Evolutionary conservation across 2,113 vertebrate genomes (phyloP).

Genomic region (Notiomystis cincta): DNA sequence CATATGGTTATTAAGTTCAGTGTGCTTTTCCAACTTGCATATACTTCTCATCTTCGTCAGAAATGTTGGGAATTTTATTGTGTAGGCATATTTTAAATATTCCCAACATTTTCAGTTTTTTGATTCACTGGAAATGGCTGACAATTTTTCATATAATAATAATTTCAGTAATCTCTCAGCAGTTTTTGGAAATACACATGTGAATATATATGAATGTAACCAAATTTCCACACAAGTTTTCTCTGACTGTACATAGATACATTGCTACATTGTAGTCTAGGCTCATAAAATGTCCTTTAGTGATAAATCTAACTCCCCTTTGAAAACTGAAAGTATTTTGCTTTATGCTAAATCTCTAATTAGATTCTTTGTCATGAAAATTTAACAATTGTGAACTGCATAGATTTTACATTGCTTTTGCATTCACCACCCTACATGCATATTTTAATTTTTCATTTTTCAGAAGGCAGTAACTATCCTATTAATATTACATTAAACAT

Average conservation of each 20-base stretch:
- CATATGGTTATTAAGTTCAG: background rate
- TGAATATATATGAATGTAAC: background rate
- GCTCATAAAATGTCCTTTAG: background rate
- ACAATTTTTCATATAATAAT: background rate
- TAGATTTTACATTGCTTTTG: background rate
- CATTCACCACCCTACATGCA: background rate
- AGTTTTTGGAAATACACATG: background rate
- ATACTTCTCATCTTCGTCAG: background rate
- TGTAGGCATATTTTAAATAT: background rate
- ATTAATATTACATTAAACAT: conserved; percentile 52
- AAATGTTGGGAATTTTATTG: background rate
- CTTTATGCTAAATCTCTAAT: background rate
- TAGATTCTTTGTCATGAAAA: background rate
- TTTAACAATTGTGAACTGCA: background rate
- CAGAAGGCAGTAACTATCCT: background rate
- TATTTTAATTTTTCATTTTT: conserved; percentile 40
- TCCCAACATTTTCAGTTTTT: background rate
- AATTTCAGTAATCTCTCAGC: background rate
- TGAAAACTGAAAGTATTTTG: background rate
- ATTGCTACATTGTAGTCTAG: background rate
- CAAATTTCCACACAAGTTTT: background rate
- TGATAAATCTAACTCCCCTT: background rate
- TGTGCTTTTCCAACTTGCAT: background rate
- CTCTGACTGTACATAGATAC: background rate
- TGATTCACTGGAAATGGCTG: background rate